Conservation (phyloP, 64 coral and sea anemone genomes). For the Pocillopora damicornis region DNA sequence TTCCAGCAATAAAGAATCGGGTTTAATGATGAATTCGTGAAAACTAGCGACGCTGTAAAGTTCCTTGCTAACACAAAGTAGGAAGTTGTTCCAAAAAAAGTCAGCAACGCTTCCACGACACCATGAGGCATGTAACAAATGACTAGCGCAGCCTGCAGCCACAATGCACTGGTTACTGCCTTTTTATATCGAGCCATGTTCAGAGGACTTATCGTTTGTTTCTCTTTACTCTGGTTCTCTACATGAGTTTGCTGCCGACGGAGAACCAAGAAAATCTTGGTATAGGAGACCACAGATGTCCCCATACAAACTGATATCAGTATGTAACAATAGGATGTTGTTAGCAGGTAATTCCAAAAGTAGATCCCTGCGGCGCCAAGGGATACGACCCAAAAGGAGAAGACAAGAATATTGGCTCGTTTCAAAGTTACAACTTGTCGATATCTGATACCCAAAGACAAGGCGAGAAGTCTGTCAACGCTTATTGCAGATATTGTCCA, state of each 20-base stretch:
- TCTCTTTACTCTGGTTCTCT: not conserved
- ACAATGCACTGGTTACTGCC: not conserved
- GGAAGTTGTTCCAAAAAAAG: not conserved
- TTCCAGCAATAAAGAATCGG: constrained; percentile 2
- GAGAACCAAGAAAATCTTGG: not conserved
- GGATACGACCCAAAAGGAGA: not conserved
- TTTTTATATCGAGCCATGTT: not conserved
- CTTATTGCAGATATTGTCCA: not conserved
- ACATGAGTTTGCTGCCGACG: not conserved
- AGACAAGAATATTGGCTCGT: not conserved
- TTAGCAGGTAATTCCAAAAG: not conserved
- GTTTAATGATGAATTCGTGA: not conserved
- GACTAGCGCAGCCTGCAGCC: not conserved
- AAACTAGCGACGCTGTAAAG: not conserved
- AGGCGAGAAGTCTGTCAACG: not conserved
- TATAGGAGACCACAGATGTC: not conserved
- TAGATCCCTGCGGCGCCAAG: not conserved
- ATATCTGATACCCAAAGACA: not conserved
- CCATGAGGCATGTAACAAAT: not conserved
- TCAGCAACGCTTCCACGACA: not conserved
- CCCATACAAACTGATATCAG: not conserved
- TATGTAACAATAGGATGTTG: not conserved
- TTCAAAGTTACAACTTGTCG: not conserved
- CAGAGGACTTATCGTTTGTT: not conserved
- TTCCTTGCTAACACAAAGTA: not conserved